These are phyloP conservation scores for Seriola dumerili DNA, from an alignment of 2,113 vertebrate species.

Conservation along the genomic window DNA sequence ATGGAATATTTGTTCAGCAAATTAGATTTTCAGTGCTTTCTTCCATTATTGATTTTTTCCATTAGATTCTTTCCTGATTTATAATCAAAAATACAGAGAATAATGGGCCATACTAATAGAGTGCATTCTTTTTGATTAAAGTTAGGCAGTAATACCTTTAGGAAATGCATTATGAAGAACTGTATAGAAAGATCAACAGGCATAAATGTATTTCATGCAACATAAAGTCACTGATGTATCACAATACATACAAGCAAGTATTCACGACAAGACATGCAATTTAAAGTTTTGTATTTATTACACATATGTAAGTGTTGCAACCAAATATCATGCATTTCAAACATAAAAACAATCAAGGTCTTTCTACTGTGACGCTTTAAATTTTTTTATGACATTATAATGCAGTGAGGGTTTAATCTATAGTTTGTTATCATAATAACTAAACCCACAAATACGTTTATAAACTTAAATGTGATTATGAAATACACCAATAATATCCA, in stretches of 20 bases:
- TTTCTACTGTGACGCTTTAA: neutral
- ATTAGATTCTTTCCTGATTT: neutral
- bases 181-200: neutral
- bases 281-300: slow-evolving; percentile 81
- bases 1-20: neutral
- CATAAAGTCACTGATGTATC: slow-evolving; percentile 23
- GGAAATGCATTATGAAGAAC: neutral
- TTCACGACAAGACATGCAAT: slow-evolving; percentile 85
- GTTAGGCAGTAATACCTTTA: slow-evolving; percentile 4
- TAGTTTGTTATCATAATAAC: neutral
- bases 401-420: neutral
- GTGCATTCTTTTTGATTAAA: slow-evolving; percentile 1
- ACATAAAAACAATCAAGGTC: neutral
- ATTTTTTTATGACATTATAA: neutral
- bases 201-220: slow-evolving; percentile 52
- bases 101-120: neutral
- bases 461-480: neutral
- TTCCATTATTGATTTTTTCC: neutral
- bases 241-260: slow-evolving; percentile 64
- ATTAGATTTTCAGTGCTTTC: neutral
- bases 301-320: slow-evolving; percentile 72
- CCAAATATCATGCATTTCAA: slow-evolving; percentile 63
- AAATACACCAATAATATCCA: slow-evolving; percentile 3
- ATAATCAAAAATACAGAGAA: neutral
- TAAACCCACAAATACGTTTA: neutral